These are phyloP conservation scores for Andricus curvator DNA, from an alignment of 2,888 invertebrate species.

Conservation along the genomic window DNA sequence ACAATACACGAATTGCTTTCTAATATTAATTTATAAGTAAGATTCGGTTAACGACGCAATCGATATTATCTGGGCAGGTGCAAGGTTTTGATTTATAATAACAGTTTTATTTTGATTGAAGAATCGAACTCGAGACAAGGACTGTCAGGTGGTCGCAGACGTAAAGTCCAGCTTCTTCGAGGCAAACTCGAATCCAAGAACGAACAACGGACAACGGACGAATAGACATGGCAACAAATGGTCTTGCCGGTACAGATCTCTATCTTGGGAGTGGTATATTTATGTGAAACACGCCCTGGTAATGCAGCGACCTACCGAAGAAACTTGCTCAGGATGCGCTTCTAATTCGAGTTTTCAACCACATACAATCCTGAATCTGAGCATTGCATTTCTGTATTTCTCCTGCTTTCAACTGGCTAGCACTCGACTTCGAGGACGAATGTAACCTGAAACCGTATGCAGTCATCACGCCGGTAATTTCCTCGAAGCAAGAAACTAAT, in stretches of 20 bases:
- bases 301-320: conserved; percentile 62
- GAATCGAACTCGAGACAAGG: conserved; percentile 29
- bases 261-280: conserved; percentile 74
- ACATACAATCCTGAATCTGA: conserved; percentile 1
- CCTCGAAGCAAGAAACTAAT: conserved; percentile 34
- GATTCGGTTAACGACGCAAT: neutral
- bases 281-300: conserved; percentile 71
- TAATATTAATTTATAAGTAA: neutral
- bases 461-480: conserved; percentile 34
- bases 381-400: neutral
- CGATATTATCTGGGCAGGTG: neutral
- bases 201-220: conserved; percentile 57
- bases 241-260: conserved; percentile 72
- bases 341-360: neutral
- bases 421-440: conserved; percentile 13
- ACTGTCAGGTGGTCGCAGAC: conserved; percentile 7
- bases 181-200: conserved; percentile 35
- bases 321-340: conserved; percentile 19
- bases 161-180: conserved; percentile 4
- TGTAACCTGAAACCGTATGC: conserved; percentile 20
- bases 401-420: conserved; percentile 6
- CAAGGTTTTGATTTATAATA: conserved; percentile 1
- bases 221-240: conserved; percentile 74
- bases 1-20: neutral
- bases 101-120: conserved; percentile 27